Conservation (phyloP, 2,113 vertebrate genomes). For the Grallaria varia region DNA sequence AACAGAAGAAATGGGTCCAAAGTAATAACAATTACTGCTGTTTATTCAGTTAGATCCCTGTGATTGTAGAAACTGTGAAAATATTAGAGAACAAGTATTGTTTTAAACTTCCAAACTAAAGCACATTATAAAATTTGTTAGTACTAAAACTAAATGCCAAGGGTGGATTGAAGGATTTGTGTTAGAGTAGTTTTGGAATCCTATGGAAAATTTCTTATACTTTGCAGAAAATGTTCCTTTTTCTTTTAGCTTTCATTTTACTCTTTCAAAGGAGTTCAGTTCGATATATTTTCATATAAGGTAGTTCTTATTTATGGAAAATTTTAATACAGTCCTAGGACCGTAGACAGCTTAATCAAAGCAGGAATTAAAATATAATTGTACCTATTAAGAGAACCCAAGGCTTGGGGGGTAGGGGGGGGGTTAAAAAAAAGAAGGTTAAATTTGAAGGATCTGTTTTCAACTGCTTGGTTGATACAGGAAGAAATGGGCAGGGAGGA, state of each 20-base stretch:
- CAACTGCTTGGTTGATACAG: not conserved
- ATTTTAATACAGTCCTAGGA: not conserved
- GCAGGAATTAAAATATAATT: not conserved
- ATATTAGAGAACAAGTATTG: not conserved
- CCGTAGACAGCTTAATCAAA: not conserved
- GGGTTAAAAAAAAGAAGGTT: not conserved
- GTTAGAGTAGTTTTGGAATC: not conserved
- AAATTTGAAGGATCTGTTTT: not conserved
- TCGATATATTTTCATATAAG: not conserved
- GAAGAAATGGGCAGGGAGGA: not conserved
- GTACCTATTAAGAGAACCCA: not conserved
- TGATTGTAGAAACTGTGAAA: not conserved
- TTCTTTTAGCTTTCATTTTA: not conserved
- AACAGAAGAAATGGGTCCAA: not conserved
- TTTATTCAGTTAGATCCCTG: not conserved
- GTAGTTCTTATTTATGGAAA: not conserved
- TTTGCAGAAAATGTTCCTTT: not conserved
- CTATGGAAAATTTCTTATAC: not conserved
- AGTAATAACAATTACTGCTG: not conserved
- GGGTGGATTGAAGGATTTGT: not conserved
- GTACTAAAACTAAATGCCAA: not conserved
- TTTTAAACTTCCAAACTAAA: not conserved
- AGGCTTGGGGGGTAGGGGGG: not conserved
- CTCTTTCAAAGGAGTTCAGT: not conserved
- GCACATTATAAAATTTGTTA: not conserved